phyloP scores from a whole-genome alignment of 2,888 invertebrate species.

The Campaea margaritaria region DNA sequence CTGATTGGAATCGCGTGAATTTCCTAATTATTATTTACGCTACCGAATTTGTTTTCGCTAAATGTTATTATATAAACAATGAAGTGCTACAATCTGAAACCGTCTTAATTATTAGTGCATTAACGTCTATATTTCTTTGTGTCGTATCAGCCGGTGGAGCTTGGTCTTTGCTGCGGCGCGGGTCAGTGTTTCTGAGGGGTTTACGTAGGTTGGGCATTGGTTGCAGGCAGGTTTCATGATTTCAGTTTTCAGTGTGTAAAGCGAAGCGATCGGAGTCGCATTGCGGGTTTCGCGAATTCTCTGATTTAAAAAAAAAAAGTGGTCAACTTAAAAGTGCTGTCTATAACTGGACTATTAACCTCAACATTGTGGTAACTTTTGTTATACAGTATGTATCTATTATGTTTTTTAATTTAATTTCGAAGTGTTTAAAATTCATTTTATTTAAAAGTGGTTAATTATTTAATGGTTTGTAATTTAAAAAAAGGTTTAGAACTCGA shows the following conservation, averaged over 20 bases:
- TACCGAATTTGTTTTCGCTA: constrained; percentile 29
- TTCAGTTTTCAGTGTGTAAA: constrained; percentile 63
- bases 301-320: background rate
- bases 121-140: constrained; percentile 31
- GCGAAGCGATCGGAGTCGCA: constrained; percentile 57
- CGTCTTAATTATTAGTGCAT: constrained; percentile 4
- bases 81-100: constrained; percentile 9
- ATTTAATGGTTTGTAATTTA: background rate
- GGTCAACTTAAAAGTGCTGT: background rate
- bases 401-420: background rate
- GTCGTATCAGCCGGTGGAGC: constrained; percentile 9
- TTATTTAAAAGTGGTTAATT: background rate
- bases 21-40: constrained; percentile 41
- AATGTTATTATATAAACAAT: constrained; percentile 25
- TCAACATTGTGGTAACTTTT: background rate
- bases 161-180: constrained; percentile 14
- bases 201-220: constrained; percentile 37
- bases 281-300: constrained; percentile 44
- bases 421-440: background rate
- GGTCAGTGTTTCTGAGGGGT: constrained; percentile 29
- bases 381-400: background rate
- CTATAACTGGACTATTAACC: background rate
- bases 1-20: constrained; percentile 31
- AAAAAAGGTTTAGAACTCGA: background rate
- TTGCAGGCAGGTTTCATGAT: constrained; percentile 46